Evolutionary conservation across 2,797 vertebrate genomes (phyloP), one percentile per base, ranked within the genome.

Genomic region (Euphonia xanthogaster): DNA sequence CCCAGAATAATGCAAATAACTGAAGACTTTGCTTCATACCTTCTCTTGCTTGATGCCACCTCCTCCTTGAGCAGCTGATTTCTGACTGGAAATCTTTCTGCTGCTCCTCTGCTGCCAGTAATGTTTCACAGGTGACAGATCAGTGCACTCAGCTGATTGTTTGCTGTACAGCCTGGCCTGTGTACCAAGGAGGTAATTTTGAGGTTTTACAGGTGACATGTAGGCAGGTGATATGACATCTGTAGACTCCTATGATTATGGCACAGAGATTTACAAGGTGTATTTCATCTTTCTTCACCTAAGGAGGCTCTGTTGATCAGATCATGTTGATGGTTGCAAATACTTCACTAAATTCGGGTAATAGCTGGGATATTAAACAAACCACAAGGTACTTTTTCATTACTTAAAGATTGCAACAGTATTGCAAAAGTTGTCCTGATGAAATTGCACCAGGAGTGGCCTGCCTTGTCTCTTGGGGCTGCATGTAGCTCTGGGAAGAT

Each of bases 271-370:
- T 70, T 62, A 23, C 24, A 70, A 62, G 27, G 28, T 74, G 12
- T 55, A 20, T 90, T 60, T 63, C 37, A 73, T 84, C 68, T 83
- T 85, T 85, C 44, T 67, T 88, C 77, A 33, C 42, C n/a, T 74
- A 8, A 68, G 62, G 61, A 91, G 79, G 9, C 15, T 84, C 37
- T 65, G 27, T 76, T 78, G 40, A 67, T 92, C 45, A 83, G 28
- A 21, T 28, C 58, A 22, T 80, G 35, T 1, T 71, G 35, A 47
- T 84, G 22, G 4, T 71, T 89, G 86, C 57, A 73, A 92, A 75
- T 75, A 11, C 19, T 17, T 74, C 62, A 12, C 47, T 81, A 61
- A 76, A 80, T 87, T 91, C 2, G 1, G 45, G 17, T 74, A 47
- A 47, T 24, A 67, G 39, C 23, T 57, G 22, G 42, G 31, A 47